Base-by-base conservation (phyloP, 2,888 invertebrate species). In the Rhagonycha lutea region DNA sequence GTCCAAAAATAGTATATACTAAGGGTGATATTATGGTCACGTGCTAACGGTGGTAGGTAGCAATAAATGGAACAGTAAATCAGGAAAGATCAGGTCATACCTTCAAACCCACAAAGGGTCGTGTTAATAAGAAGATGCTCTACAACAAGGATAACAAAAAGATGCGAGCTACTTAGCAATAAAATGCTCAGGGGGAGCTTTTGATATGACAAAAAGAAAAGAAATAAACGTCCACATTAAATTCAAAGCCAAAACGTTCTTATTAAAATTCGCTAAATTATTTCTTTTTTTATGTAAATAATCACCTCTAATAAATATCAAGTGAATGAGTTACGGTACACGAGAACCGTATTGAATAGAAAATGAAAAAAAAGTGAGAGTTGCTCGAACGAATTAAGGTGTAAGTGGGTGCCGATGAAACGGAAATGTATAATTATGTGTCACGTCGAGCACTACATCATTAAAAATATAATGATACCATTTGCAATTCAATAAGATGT, bases 311-410 rank as follows among this genome's bases (percentile, higher is more conserved):
- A 70, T 70, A 70, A 70, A 70, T 26, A 61, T 70, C 61, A 70
- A 70, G 61, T 70, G 14, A 29, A 23, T 67, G 24, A 70, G 14
- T 70, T 24, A 70, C 9, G 26, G 47, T 47, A 47, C 47, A 47
- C 47, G 7, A 47, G 47, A 47, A 47, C 47, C 47, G n/a, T 2
- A 47, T n/a, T 47, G n/a, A 47, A 47, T 47, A n/a, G 63, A 61
- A 28, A 68, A 47, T 28, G 61, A 67, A 24, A 72, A 24, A 72
- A 76, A 76, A 76, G 72, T 68, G 72, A 72, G 67, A 73, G 69
- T 61, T 67, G 72, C 69, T 68, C 72, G 47, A 69, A 8, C 26
- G 29, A 74, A 74, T 62, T 24, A 69, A 63, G 60, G 29, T 60
- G 26, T 70, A 26, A 65, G 63, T 65, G 63, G 63, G 63, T 65